Evolutionary conservation across 2,113 vertebrate genomes (phyloP).

Genomic region (Rhinichthys klamathensis): DNA sequence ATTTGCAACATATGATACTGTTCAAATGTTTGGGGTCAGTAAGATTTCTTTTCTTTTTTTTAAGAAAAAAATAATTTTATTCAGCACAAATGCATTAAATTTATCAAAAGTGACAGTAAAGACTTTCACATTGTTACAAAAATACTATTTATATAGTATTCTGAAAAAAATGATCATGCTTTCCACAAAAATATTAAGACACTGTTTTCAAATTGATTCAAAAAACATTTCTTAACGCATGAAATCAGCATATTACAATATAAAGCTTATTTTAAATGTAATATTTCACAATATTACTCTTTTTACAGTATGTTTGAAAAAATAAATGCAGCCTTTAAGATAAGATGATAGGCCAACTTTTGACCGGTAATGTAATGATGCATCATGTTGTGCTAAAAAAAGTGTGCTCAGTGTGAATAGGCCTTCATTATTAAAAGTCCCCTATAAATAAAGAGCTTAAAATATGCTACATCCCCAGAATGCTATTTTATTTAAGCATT

Average conservation of each 20-base stretch:
- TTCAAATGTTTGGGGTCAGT: neutral
- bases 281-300: neutral
- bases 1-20: neutral
- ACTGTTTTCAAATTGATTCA: neutral
- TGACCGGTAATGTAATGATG: neutral
- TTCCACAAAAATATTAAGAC: neutral
- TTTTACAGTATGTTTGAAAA: neutral
- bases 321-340: neutral
- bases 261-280: neutral
- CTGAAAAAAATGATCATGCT: neutral
- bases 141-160: neutral
- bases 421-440: neutral
- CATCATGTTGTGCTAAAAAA: neutral
- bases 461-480: neutral
- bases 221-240: neutral
- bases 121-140: neutral
- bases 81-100: neutral
- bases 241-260: neutral
- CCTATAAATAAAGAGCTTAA: neutral
- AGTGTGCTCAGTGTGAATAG: neutral
- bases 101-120: neutral
- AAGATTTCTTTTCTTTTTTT: neutral
- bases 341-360: neutral
- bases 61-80: neutral
- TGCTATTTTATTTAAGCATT: neutral